These are phyloP conservation scores for Apogon talboti DNA, from an alignment of 2,797 vertebrate genomes.

Conservation along the genomic window DNA sequence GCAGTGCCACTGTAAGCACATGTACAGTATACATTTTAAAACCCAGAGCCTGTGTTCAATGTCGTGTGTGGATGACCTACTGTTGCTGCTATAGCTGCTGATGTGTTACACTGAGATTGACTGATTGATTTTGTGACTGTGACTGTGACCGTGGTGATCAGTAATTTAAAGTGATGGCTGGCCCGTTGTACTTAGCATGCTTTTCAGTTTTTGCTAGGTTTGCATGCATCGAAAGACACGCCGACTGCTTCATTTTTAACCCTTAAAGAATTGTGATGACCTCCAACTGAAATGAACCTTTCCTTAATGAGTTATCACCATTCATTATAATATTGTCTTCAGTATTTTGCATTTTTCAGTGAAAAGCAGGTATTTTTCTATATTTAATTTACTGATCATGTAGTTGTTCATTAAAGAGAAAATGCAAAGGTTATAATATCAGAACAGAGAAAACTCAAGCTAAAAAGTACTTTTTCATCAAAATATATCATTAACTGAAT, in stretches of 20 bases:
- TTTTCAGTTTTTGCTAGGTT: neutral
- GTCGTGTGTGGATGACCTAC: neutral
- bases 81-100: neutral
- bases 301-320: too few species aligned
- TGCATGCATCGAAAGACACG: neutral
- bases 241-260: neutral
- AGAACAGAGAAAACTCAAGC: too few species aligned
- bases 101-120: conserved; percentile 9
- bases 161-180: neutral
- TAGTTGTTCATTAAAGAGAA: too few species aligned
- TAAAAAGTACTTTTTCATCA: too few species aligned
- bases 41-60: neutral
- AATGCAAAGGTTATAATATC: too few species aligned
- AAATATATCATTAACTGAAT: too few species aligned
- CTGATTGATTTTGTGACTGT: conserved; percentile 1
- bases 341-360: too few species aligned
- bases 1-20: conserved; percentile 8
- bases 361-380: too few species aligned
- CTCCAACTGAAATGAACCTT: too few species aligned
- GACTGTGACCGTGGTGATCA: neutral
- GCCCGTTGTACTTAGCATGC: neutral
- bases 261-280: too few species aligned
- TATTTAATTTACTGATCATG: too few species aligned
- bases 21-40: conserved; percentile 11
- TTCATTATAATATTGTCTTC: too few species aligned